Evolutionary conservation across 1,140 invertebrate species (phyloP).

Genomic region (Drosophila bocqueti): DNA sequence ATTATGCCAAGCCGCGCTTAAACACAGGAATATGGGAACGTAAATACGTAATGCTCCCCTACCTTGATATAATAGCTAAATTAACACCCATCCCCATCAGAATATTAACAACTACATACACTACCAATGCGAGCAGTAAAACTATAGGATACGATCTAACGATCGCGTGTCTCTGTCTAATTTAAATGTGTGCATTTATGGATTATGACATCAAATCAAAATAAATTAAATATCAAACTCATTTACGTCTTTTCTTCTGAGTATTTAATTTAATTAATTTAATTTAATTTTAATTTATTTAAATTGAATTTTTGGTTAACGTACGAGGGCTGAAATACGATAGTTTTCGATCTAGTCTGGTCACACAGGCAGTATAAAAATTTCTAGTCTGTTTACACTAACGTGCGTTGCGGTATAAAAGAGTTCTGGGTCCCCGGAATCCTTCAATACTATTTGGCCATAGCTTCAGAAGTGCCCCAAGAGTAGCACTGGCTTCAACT

Average conservation of each 20-base stretch:
- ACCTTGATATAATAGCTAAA: constrained; percentile 65
- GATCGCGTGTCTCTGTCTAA: constrained; percentile 77
- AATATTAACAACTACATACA: constrained; percentile 33
- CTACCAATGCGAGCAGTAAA: constrained; percentile 42
- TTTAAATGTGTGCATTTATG: constrained; percentile 81
- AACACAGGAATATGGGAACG: constrained; percentile 59
- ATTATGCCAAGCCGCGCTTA: constrained; percentile 76
- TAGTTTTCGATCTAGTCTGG: no score
- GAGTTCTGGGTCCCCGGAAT: no score
- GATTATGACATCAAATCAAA: constrained; percentile 79
- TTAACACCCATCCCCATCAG: constrained; percentile 46
- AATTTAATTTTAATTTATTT: background rate
- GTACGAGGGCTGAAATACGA: no score
- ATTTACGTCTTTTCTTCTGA: background rate
- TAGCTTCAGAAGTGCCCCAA: no score
- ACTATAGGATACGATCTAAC: constrained; percentile 65
- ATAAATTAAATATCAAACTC: constrained; percentile 62
- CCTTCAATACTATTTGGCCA: no score
- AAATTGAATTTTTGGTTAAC: background rate
- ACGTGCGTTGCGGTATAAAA: no score
- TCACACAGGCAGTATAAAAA: no score
- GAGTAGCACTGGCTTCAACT: no score
- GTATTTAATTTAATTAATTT: no score
- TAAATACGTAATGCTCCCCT: constrained; percentile 59
- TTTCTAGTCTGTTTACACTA: no score